Evolutionary conservation across 2,113 vertebrate species (phyloP), one percentile per base, ranked within the genome.

Genomic region (Himantopus leucocephalus): DNA sequence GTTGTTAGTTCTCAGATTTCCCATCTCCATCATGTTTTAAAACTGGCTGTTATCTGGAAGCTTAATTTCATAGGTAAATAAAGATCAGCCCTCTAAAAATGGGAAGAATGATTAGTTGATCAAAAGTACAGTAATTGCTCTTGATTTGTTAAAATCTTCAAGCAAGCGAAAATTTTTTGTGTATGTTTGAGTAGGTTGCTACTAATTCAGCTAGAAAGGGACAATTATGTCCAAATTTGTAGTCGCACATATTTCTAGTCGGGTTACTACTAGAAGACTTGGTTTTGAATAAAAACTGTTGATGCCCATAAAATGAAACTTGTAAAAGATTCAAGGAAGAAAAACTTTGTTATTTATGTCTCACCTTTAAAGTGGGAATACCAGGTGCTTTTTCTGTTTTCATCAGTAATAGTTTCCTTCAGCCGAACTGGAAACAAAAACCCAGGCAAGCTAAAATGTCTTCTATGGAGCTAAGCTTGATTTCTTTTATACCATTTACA

Each of bases 141-240:
- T 72, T 60, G 6, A 39, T 78, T 85, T 73, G 12, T 94, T 67
- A 41, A 71, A 59, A 67, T 32, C 14, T 50, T 85, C 29, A 77
- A 39, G 15, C 0, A 1, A 88, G 19, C 1, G 2, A 52, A 71
- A 35, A 1, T 3, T 27, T 30, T 62, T 29, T 21, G 72, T 63
- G 32, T 37, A 19, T 2, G 2, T 47, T 50, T 91, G 35, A 70
- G 56, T 52, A 79, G 14, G 14, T 3, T 91, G 34, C 26, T 80
- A 53, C 20, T 78, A 26, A 41, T 47, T 75, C 45, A 47, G 22
- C 34, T 94, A 56, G 77, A 62, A 88, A 82, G 35, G 26, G 52
- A 59, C 5, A 87, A 68, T 53, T 34, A 45, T 5, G 8, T 23
- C 34, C 27, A 64, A 8, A 78, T 34, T 39, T 34, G 1, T 60